Conservation (phyloP, 2,797 vertebrate species). For the Rhinichthys osculus region DNA sequence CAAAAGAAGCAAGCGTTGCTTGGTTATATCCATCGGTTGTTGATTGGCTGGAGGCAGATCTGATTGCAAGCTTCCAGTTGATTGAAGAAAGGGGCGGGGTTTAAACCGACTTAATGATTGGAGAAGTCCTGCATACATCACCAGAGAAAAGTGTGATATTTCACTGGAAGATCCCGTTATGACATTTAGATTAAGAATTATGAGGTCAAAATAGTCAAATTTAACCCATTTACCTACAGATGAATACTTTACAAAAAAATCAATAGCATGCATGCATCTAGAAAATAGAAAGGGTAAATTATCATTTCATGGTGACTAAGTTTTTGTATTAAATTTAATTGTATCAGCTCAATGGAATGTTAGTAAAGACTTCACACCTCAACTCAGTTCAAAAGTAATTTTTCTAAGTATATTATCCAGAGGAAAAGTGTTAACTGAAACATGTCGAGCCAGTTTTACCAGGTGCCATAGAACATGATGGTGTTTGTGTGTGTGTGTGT, state of each 20-base stretch:
- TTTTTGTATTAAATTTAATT: neutral
- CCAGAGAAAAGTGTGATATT: neutral
- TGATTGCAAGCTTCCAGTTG: neutral
- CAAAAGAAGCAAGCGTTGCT: neutral
- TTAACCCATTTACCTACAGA: no score
- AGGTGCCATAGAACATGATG: slow-evolving; percentile 37
- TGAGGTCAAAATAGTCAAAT: no score
- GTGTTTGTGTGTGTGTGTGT: slow-evolving; percentile 36
- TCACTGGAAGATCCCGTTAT: no score
- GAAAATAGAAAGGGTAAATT: neutral
- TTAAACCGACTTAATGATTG: neutral
- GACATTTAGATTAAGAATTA: no score
- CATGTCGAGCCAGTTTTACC: slow-evolving; percentile 66
- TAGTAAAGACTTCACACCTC: neutral
- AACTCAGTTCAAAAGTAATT: neutral
- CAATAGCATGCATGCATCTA: neutral
- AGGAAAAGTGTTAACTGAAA: slow-evolving; percentile 36
- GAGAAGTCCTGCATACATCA: neutral
- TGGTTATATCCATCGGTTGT: no score
- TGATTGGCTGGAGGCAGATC: no score
- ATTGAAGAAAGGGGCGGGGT: neutral
- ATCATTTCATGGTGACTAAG: neutral
- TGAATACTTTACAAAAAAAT: no score
- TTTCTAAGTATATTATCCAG: neutral
- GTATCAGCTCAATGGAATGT: neutral